Conservation (phyloP, 1,140 invertebrate species). For the Sesamia nonagrioides region DNA sequence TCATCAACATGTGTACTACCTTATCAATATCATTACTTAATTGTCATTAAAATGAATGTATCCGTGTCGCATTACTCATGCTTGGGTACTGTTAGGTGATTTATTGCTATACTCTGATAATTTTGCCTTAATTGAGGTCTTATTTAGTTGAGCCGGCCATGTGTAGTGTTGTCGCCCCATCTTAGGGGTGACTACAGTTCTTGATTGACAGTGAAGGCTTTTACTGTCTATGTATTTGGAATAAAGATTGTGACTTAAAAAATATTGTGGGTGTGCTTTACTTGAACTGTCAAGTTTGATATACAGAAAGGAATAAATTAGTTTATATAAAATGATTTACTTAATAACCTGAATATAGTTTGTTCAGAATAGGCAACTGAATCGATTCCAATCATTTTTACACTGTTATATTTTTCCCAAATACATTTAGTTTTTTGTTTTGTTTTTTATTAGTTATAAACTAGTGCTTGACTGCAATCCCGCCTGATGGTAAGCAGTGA, state of each 20-base stretch:
- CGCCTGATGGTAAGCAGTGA: no score
- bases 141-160: conserved; percentile 19
- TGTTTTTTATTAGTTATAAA: no score
- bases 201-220: conserved; percentile 14
- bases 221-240: not conserved
- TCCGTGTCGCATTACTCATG: conserved; percentile 41
- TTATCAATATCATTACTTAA: conserved; percentile 33
- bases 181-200: not conserved
- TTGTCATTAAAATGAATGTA: conserved; percentile 42
- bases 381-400: no score
- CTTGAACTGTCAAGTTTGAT: not conserved
- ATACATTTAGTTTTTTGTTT: no score
- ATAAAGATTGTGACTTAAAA: not conserved
- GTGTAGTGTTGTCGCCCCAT: conserved; percentile 1
- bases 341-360: no score
- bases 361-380: no score
- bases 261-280: not conserved
- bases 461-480: no score
- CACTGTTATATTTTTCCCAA: no score
- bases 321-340: no score
- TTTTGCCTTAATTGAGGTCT: conserved; percentile 37
- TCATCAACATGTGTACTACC: conserved; percentile 11
- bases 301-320: not conserved
- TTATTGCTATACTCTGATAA: conserved; percentile 26
- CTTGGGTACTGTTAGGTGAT: not conserved